Percentiles rank a stretch among this genome's conserved stretches.
phyloP scores from a whole-genome alignment of 1,140 invertebrate species.

The Globodera ellingtonae region DNA sequence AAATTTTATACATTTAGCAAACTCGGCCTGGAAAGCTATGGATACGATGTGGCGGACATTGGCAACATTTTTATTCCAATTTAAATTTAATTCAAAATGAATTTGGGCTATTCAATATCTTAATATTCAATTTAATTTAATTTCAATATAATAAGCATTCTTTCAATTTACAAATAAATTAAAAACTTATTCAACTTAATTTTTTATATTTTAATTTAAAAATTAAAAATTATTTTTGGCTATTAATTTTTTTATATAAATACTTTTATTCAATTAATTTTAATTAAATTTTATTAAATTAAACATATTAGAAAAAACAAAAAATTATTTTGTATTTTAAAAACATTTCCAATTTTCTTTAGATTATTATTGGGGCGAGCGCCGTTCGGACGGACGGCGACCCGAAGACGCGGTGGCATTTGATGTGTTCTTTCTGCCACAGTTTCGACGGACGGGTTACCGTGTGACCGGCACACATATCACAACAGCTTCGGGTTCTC shows the following conservation, averaged over 20 bases:
- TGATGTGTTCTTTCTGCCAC: slow-evolving; percentile 55
- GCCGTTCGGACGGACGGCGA: slow-evolving; percentile 22
- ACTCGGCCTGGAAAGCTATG: slow-evolving; percentile 68
- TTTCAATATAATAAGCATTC: too few species aligned
- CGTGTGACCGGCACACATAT: slow-evolving; percentile 60
- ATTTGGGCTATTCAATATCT: background rate
- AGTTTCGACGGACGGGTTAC: slow-evolving; percentile 57
- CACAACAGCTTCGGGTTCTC: slow-evolving; percentile 58
- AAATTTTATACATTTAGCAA: slow-evolving; percentile 50
- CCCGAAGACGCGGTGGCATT: slow-evolving; percentile 49
- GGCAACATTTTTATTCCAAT: background rate
- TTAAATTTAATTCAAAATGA: background rate
- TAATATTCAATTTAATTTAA: too few species aligned
- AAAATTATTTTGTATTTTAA: background rate
- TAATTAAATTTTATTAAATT: background rate
- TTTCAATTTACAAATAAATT: too few species aligned
- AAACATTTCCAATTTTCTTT: background rate
- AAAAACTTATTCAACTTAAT: too few species aligned
- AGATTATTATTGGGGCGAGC: slow-evolving; percentile 47
- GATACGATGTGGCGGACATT: slow-evolving; percentile 55
- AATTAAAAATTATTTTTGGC: background rate
- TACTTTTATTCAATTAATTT: too few species aligned
- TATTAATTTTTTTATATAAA: background rate
- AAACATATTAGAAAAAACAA: too few species aligned
- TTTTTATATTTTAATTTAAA: background rate